Conservation (phyloP, 2,797 vertebrate genomes). For the Coccyzus lansbergi region DNA sequence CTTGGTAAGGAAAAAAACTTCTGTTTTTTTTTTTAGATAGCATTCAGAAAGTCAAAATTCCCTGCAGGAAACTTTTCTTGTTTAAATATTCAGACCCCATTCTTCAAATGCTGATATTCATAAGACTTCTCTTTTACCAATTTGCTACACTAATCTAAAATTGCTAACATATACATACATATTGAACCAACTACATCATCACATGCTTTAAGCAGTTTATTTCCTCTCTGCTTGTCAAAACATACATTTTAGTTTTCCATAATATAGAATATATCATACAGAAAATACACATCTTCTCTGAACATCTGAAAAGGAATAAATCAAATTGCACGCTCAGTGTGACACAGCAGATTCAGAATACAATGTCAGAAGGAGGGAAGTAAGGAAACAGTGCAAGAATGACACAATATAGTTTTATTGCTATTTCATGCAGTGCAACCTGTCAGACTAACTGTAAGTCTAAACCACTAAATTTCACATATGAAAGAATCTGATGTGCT, state of each 20-base stretch:
- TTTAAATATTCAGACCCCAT: neutral
- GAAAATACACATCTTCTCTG: neutral
- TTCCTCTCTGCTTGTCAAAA: slow-evolving; percentile 6
- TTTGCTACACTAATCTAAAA: slow-evolving; percentile 33
- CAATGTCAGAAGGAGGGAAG: neutral
- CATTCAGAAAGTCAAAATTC: neutral
- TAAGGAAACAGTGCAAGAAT: neutral
- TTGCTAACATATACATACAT: slow-evolving; percentile 38
- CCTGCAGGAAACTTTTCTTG: neutral
- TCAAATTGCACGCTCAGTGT: neutral
- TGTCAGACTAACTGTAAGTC: neutral
- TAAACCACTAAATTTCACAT: neutral
- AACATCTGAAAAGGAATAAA: neutral
- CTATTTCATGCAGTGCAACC: neutral
- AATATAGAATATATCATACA: neutral
- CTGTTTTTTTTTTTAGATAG: neutral
- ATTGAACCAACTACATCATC: neutral
- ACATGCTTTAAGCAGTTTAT: slow-evolving; percentile 15
- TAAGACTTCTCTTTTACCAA: neutral
- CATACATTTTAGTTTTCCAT: neutral
- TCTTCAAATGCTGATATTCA: neutral
- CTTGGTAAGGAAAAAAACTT: fast-evolving
- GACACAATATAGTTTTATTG: neutral
- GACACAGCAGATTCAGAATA: neutral
- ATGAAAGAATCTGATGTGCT: neutral